These are phyloP conservation scores for Gallinago jamesoni DNA, from an alignment of 2,113 vertebrate species.

Conservation along the genomic window DNA sequence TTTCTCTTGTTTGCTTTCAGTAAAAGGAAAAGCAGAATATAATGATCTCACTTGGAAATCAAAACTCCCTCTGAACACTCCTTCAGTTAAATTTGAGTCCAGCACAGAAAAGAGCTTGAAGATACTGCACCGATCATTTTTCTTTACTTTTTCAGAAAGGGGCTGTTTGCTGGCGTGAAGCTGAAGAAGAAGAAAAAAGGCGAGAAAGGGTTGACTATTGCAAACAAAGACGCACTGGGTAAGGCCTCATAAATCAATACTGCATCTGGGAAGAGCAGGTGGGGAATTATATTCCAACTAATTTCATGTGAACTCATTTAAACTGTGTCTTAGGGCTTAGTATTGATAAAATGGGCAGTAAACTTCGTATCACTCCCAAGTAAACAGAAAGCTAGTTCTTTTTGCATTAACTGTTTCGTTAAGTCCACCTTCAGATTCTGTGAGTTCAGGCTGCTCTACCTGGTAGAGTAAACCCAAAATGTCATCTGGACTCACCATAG, in stretches of 20 bases:
- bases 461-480: not conserved
- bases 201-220: constrained; percentile 78
- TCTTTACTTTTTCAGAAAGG: constrained; percentile 73
- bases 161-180: constrained; percentile 82
- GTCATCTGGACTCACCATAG: not conserved
- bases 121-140: not conserved
- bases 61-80: not conserved
- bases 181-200: constrained; percentile 86
- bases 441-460: not conserved
- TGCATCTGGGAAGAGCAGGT: not conserved
- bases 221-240: constrained; percentile 85
- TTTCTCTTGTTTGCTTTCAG: not conserved
- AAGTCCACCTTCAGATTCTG: not conserved
- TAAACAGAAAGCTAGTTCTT: not conserved
- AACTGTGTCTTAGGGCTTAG: not conserved
- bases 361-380: not conserved
- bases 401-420: not conserved
- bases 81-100: not conserved
- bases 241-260: constrained; percentile 77
- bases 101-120: not conserved
- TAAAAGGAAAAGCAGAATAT: not conserved
- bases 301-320: constrained; percentile 12
- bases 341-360: not conserved
- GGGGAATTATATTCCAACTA: not conserved
- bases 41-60: not conserved